phyloP scores from a whole-genome alignment of 2,797 vertebrate genomes.

The Oceanodroma leucorhoa region DNA sequence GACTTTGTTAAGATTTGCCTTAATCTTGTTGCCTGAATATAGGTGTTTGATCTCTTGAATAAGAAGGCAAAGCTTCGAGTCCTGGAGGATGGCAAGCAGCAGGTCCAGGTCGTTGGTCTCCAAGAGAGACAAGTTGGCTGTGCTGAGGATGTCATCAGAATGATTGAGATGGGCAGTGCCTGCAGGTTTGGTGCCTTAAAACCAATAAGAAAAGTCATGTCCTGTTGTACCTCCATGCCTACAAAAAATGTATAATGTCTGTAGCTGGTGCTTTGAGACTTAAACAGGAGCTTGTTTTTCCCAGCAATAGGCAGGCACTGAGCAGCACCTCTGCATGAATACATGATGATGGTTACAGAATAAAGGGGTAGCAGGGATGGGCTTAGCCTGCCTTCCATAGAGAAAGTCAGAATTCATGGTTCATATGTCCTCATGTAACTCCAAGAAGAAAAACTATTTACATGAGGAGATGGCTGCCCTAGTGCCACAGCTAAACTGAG shows the following conservation, averaged over 20 bases:
- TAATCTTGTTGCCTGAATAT: background rate
- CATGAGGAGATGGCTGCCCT: background rate
- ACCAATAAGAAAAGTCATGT: background rate
- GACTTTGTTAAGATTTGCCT: background rate
- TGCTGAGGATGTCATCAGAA: constrained; percentile 91
- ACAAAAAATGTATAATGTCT: background rate
- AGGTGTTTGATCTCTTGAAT: constrained; percentile 96
- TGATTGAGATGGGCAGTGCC: constrained; percentile 87
- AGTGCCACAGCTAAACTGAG: background rate
- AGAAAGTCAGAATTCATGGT: background rate
- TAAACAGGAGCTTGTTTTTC: background rate
- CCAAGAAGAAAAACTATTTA: background rate
- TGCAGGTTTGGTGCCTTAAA: constrained; percentile 85
- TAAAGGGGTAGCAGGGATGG: background rate
- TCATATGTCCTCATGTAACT: background rate
- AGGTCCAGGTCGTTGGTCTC: constrained; percentile 93
- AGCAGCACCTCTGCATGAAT: background rate
- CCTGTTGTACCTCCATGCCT: background rate
- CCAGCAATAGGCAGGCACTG: background rate
- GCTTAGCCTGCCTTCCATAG: background rate
- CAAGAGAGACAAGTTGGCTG: constrained; percentile 83
- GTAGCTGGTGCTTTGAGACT: background rate
- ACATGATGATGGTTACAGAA: background rate
- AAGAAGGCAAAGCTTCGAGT: constrained; percentile 92
- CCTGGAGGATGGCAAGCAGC: constrained; percentile 92